Conservation (phyloP, 2,113 vertebrate species). For the Athene noctua region DNA sequence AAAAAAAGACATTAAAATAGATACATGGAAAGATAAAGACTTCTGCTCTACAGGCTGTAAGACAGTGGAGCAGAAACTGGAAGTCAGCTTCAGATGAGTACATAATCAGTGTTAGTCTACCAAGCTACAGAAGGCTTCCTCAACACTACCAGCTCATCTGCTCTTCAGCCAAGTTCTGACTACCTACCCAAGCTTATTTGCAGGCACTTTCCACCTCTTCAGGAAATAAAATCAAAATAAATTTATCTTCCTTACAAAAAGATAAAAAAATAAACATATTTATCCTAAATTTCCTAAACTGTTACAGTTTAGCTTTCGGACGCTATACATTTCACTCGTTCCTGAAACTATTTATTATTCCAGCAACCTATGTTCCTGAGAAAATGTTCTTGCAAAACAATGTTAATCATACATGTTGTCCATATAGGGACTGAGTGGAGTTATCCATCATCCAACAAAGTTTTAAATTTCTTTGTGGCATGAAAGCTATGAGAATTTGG, state of each 20-base stretch:
- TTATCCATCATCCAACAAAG: neutral
- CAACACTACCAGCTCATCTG: neutral
- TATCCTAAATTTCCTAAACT: neutral
- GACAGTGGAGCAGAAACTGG: neutral
- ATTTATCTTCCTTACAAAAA: neutral
- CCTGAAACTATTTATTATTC: neutral
- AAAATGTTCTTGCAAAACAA: neutral
- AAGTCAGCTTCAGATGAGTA: neutral
- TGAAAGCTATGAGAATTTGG: neutral
- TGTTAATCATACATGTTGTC: neutral
- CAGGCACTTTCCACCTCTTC: neutral
- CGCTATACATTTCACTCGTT: neutral
- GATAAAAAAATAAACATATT: neutral
- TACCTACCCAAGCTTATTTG: neutral
- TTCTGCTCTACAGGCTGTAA: neutral
- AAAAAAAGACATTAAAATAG: neutral
- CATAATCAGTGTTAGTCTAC: neutral
- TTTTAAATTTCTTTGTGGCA: neutral
- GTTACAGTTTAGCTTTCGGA: neutral
- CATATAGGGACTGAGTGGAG: neutral
- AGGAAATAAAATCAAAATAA: neutral
- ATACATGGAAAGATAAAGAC: neutral
- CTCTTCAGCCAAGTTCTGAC: neutral
- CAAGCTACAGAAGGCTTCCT: neutral
- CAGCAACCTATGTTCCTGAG: neutral